Evolutionary conservation across 2,797 vertebrate species (phyloP), one percentile per base, ranked within the genome.

Genomic region (Enteromius mattozi): DNA sequence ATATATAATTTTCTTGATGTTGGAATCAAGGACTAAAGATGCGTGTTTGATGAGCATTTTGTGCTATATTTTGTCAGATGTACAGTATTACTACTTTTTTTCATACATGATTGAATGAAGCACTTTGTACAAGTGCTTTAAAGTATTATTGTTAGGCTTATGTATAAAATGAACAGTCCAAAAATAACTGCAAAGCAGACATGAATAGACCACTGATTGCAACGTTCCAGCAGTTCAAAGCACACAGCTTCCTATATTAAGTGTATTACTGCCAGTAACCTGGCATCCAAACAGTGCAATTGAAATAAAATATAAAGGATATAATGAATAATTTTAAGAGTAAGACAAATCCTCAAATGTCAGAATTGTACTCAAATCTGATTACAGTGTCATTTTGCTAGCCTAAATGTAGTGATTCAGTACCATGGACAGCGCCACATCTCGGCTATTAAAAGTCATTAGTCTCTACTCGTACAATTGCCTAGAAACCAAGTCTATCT

Each of bases 401-500:
- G 2, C 17, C 5, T 81, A 56, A 81, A 81, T 40, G 24, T 47
- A 81, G 33, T 24, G 40, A 12, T 63, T 79, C 82, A 49, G 66
- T 21, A 71, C 75, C 51, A 61, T 2, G 75, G 82, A 84, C 76
- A 71, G 76, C 2, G 19, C 21, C 27, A 19, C 17, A 21, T 24
- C 30, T 63, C 4, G 3, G 76, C 66, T 78, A 78, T 84, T 78
- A 78, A 42, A 35, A 78, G 56, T 83, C 63, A 86, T 78, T 82
- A 86, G 66, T 83, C 33, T 74, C 66, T 84, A 30, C 66, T 47
- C 30, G 4, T 70, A 79, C 54, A 72, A 84, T 84, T 79, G 76
- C 82, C 82, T 78, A 71, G 76, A 84, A 84, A 84, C 76, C 2
- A 6, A 79, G 76, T 72, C 82, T 84, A 84, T 84, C 82, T 84